phyloP scores from a whole-genome alignment of 2,888 invertebrate genomes.

The Endotricha flammealis region DNA sequence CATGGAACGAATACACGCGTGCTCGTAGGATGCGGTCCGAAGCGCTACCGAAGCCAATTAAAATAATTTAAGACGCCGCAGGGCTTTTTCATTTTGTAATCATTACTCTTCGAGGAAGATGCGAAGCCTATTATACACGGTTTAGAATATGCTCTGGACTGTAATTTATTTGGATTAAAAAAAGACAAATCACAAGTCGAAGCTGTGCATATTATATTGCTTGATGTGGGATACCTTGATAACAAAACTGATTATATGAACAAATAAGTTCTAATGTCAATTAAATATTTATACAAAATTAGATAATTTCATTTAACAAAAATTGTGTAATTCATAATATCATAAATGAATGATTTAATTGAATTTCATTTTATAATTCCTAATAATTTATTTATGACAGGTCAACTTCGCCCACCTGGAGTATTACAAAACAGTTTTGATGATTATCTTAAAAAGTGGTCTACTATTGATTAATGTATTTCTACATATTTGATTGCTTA shows the following conservation, averaged over 20 bases:
- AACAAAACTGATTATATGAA: conserved; percentile 5
- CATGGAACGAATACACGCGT: conserved; percentile 22
- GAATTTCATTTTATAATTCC: no score
- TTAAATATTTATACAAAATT: no score
- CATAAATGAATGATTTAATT: not conserved
- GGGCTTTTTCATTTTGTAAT: conserved; percentile 74
- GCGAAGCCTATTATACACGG: conserved; percentile 69
- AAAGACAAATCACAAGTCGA: conserved; percentile 29
- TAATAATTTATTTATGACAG: no score
- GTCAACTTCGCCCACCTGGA: conserved; percentile 8
- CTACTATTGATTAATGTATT: conserved; percentile 8
- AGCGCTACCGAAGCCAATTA: conserved; percentile 78
- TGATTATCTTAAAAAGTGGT: conserved; percentile 6
- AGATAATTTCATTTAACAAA: not conserved
- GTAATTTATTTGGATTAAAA: conserved; percentile 61
- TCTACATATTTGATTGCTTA: conserved; percentile 3
- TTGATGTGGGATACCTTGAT: conserved; percentile 18
- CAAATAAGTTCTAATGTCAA: no score
- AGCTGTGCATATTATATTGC: conserved; percentile 23
- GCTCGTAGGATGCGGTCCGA: conserved; percentile 39
- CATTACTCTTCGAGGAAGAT: conserved; percentile 71
- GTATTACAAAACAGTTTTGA: conserved; percentile 6
- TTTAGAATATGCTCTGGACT: conserved; percentile 62
- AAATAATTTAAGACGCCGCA: conserved; percentile 75
- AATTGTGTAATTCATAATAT: not conserved